Percentiles rank a stretch among this genome's conserved stretches.
Conservation (phyloP, 2,113 vertebrate genomes). For the Pelecanoides urinatrix region DNA sequence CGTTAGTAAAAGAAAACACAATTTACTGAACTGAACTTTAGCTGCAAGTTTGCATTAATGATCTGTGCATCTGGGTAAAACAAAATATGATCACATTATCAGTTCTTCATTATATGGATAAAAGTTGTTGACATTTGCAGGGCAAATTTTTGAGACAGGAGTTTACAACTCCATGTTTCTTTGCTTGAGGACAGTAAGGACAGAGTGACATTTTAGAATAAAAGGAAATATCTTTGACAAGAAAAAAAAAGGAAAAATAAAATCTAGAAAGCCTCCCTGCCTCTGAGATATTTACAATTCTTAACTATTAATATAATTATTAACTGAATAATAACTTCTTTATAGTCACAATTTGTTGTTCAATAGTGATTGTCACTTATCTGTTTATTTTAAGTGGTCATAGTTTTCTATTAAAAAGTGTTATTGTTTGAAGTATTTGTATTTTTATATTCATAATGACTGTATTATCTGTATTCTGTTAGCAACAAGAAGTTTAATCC, state of each 20-base stretch:
- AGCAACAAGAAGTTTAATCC: neutral
- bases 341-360: neutral
- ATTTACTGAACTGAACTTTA: neutral
- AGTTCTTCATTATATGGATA: neutral
- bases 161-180: neutral
- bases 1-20: neutral
- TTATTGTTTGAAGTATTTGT: neutral
- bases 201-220: neutral
- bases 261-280: neutral
- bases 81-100: neutral
- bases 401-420: neutral
- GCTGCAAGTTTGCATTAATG: neutral
- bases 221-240: neutral
- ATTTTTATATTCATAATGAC: neutral
- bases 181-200: neutral
- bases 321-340: neutral
- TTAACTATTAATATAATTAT: neutral
- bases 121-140: neutral
- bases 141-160: neutral
- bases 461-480: neutral
- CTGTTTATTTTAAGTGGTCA: neutral
- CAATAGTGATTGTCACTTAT: neutral
- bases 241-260: neutral
- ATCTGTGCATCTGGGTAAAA: neutral
- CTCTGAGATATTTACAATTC: neutral